phyloP scores from a whole-genome alignment of 2,113 vertebrate species.

The Chrysemys picta region DNA sequence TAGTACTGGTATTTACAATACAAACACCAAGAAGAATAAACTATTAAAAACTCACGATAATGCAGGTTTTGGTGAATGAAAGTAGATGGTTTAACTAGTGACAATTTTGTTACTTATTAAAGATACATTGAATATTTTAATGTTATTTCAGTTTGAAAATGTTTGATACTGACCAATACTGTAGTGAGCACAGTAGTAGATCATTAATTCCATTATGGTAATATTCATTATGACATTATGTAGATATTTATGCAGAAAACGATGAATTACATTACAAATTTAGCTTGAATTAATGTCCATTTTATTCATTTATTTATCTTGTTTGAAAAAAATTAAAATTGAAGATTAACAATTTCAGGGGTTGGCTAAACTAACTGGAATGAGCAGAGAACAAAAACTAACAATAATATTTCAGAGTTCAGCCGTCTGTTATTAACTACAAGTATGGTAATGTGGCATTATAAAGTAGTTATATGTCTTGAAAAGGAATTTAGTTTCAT shows the following conservation, averaged over 20 bases:
- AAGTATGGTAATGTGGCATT: slow-evolving; percentile 53
- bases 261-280: slow-evolving; percentile 20
- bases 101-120: background rate
- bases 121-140: background rate
- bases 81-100: background rate
- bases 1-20: background rate
- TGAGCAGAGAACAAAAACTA: slow-evolving; percentile 16
- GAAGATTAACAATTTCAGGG: background rate
- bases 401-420: background rate
- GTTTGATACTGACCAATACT: background rate
- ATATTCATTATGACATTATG: background rate
- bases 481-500: slow-evolving; percentile 56
- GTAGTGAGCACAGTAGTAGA: background rate
- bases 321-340: background rate
- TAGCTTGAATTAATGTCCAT: slow-evolving; percentile 42
- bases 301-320: slow-evolving; percentile 43
- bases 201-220: background rate
- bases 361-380: slow-evolving; percentile 41
- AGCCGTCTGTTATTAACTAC: slow-evolving; percentile 49
- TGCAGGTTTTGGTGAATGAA: background rate
- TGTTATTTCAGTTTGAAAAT: background rate
- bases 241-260: background rate
- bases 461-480: slow-evolving; percentile 17
- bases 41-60: background rate
- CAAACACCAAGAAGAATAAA: background rate